These are phyloP conservation scores for Drosophila paranaensis DNA, from an alignment of 2,888 invertebrate species.

Conservation along the genomic window DNA sequence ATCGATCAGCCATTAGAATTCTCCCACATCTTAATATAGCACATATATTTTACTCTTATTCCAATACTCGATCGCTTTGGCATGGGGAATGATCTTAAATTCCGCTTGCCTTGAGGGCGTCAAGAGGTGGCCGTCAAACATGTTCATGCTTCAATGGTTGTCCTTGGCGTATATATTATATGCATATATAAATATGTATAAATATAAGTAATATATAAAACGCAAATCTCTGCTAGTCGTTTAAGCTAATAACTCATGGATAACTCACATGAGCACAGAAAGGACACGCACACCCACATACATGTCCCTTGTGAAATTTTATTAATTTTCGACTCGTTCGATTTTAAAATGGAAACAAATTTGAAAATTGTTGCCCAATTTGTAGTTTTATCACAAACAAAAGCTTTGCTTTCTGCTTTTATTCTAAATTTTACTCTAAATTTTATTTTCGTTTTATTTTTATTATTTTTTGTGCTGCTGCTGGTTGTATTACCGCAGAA, in stretches of 20 bases:
- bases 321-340: slow-evolving; percentile 29
- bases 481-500: slow-evolving; percentile 25
- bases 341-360: slow-evolving; percentile 30
- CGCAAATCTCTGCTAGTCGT: neutral
- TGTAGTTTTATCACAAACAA: slow-evolving; percentile 42
- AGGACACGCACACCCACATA: neutral
- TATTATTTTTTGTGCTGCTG: neutral
- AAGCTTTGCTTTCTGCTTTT: slow-evolving; percentile 11
- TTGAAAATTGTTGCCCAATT: slow-evolving; percentile 51
- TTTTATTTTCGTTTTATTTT: neutral
- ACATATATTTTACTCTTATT: too few species aligned
- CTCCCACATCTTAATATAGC: too few species aligned
- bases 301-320: neutral
- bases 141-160: too few species aligned
- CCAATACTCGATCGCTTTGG: too few species aligned
- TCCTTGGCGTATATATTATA: too few species aligned
- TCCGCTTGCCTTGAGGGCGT: too few species aligned
- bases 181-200: too few species aligned
- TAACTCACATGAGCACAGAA: slow-evolving; percentile 1
- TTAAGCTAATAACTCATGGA: slow-evolving; percentile 2
- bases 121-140: too few species aligned
- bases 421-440: slow-evolving; percentile 22
- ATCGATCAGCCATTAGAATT: too few species aligned
- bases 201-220: too few species aligned
- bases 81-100: too few species aligned